Evolutionary conservation across 2,797 vertebrate species (phyloP).

Genomic region (Sphenopsis melanotis): DNA sequence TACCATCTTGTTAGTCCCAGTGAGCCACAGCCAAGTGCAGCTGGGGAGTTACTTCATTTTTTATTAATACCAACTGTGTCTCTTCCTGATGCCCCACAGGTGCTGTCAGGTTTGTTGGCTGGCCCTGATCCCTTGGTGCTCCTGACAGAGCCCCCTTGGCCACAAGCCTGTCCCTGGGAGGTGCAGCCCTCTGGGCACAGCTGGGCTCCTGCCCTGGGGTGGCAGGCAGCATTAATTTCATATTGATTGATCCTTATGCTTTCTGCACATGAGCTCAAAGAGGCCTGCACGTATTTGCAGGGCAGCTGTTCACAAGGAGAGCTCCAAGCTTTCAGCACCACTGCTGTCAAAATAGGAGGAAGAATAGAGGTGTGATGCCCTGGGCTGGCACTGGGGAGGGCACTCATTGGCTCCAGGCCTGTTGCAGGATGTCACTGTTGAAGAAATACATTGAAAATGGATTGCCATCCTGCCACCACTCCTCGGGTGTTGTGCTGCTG

Average conservation of each 20-base stretch:
- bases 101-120: not conserved
- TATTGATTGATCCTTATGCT: not conserved
- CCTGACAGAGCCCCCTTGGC: not conserved
- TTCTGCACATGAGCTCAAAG: not conserved
- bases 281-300: not conserved
- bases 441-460: not conserved
- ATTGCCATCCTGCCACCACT: not conserved
- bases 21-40: not conserved
- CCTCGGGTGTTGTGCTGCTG: not conserved
- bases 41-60: not conserved
- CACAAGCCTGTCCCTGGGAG: not conserved
- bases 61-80: not conserved
- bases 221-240: not conserved
- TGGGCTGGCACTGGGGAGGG: not conserved
- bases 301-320: not conserved
- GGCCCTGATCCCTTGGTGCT: not conserved
- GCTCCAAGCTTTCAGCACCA: not conserved
- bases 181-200: rapidly evolving
- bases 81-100: not conserved
- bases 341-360: not conserved
- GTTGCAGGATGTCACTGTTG: not conserved
- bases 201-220: not conserved
- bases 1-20: not conserved
- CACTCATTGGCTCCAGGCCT: not conserved
- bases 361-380: not conserved